Evolutionary conservation across 2,113 vertebrate genomes (phyloP).

Genomic region (Macheiramphus alcinus): DNA sequence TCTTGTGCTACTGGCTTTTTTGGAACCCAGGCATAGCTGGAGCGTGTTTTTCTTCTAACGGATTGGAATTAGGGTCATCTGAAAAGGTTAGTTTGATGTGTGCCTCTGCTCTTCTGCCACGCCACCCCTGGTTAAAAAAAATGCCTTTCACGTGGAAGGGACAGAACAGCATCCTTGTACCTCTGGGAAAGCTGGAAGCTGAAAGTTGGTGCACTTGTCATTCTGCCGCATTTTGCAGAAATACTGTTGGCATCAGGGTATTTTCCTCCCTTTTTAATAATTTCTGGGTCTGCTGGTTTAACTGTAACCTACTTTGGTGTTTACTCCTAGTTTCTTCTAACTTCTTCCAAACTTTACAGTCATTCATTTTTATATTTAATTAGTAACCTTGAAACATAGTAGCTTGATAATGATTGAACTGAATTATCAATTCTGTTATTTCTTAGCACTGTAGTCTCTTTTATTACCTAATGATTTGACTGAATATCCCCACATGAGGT

Average conservation of each 20-base stretch:
- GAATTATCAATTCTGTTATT: not conserved
- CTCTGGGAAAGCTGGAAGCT: not conserved
- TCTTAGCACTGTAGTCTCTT: not conserved
- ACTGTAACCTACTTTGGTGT: not conserved
- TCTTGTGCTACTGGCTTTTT: not conserved
- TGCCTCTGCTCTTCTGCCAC: not conserved
- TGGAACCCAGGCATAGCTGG: not conserved
- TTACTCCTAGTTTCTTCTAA: not conserved
- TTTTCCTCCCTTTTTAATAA: not conserved
- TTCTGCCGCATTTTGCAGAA: not conserved
- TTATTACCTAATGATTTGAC: not conserved
- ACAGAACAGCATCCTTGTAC: not conserved
- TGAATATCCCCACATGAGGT: not conserved
- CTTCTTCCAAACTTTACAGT: not conserved
- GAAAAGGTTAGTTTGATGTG: not conserved
- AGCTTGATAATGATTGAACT: not conserved
- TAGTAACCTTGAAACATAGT: not conserved
- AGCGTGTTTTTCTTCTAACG: not conserved
- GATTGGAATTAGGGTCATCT: not conserved
- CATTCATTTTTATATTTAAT: not conserved
- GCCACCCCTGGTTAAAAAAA: not conserved
- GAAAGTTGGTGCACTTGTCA: not conserved
- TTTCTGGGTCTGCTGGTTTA: not conserved
- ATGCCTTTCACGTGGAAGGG: rapidly evolving
- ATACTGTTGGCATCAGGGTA: not conserved